Percentiles rank a stretch among this genome's conserved stretches.
Conservation (phyloP, 2,113 vertebrate genomes). For the Hemiprocne comata region DNA sequence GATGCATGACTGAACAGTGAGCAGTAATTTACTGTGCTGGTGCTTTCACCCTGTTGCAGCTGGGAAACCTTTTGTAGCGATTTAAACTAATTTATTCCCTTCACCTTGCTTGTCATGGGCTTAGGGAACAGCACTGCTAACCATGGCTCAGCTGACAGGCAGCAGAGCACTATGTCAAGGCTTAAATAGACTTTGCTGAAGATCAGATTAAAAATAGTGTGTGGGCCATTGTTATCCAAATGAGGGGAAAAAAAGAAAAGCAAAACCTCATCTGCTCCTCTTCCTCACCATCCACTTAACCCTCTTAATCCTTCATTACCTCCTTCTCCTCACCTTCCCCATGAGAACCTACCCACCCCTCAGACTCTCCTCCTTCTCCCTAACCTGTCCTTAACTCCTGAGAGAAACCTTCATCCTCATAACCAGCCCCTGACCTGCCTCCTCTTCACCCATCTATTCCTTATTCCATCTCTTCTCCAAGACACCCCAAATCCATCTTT, state of each 20-base stretch:
- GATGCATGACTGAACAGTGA: neutral
- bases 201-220: neutral
- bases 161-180: neutral
- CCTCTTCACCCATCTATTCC: neutral
- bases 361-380: neutral
- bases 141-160: neutral
- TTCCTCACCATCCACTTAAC: neutral
- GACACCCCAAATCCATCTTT: neutral
- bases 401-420: neutral
- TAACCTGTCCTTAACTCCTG: neutral
- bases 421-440: neutral
- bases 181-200: neutral
- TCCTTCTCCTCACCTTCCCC: neutral
- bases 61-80: neutral
- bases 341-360: neutral
- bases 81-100: neutral
- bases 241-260: neutral
- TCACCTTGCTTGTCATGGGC: neutral
- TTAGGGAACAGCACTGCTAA: neutral
- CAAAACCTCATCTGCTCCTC: neutral
- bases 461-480: neutral
- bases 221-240: neutral
- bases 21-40: neutral
- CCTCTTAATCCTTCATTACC: neutral
- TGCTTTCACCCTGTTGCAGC: neutral